phyloP scores from a whole-genome alignment of 2,888 invertebrate genomes.

The Perizoma affinitatum region DNA sequence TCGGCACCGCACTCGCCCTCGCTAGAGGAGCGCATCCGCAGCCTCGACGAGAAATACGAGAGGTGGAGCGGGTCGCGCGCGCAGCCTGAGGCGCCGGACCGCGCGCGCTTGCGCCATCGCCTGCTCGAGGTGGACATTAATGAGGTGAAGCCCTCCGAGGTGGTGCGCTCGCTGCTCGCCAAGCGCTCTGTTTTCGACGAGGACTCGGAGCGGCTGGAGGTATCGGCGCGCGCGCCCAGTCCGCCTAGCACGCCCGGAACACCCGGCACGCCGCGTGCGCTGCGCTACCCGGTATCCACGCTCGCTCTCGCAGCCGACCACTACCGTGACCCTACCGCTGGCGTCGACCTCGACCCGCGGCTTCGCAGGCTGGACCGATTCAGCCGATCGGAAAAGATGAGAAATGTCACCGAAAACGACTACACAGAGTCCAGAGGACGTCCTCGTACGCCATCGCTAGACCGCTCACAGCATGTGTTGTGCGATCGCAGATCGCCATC shows the following conservation, averaged over 20 bases:
- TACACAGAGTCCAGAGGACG: constrained; percentile 71
- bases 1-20: constrained; percentile 89
- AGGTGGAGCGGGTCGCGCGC: constrained; percentile 90
- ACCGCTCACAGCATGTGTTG: constrained; percentile 48
- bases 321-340: constrained; percentile 79
- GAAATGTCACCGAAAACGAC: constrained; percentile 56
- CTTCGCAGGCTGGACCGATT: constrained; percentile 52
- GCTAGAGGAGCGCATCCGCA: constrained; percentile 95
- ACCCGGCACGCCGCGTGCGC: constrained; percentile 76
- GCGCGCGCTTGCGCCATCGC: constrained; percentile 87
- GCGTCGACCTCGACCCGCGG: constrained; percentile 45
- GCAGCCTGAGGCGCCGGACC: constrained; percentile 83
- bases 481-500: constrained; percentile 49
- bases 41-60: constrained; percentile 96
- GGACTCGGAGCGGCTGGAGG: constrained; percentile 95
- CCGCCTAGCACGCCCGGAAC: constrained; percentile 57
- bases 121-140: constrained; percentile 91
- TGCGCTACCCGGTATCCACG: constrained; percentile 89
- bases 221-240: constrained; percentile 93
- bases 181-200: constrained; percentile 98
- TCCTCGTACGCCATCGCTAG: constrained; percentile 78
- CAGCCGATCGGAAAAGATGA: constrained; percentile 47
- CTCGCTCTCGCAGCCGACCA: constrained; percentile 79
- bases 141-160: constrained; percentile 95
- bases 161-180: constrained; percentile 95